Evolutionary conservation across 2,113 vertebrate genomes (phyloP), one percentile per base, ranked within the genome.

Genomic region (Pseudorectes ferrugineus): DNA sequence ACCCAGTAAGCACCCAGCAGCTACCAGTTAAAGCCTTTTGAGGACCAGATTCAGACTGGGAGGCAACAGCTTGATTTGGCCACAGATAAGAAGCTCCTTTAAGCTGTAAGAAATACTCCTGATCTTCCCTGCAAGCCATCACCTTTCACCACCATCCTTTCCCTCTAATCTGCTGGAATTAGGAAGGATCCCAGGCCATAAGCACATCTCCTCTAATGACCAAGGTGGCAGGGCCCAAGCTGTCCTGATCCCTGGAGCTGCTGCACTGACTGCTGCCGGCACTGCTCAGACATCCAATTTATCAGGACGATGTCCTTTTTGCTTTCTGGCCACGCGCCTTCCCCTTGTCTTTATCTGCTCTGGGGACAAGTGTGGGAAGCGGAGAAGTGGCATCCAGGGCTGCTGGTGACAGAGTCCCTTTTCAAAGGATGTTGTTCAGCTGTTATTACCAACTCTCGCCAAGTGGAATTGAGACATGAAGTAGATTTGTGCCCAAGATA

Each of bases 401-500:
- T 29, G 74, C 58, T 29, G 38, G 81, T 95, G 85, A 94, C 93
- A 88, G 91, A 92, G 88, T 54, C 88, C 93, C 91, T 92, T 96
- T 95, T 94, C 93, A 97, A 92, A 92, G 91, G 79, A 79, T 76
- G 72, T 89, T 92, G 92, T 89, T 89, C 70, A 4, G 42, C 79
- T 94, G 73, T 95, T 94, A 83, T 94, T 97, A 91, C 94, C 62
- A 55, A 83, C 80, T 78, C 95, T 87, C 13, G 2, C 90, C 59
- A 73, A 94, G 95, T 75, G 65, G 93, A 96, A 97, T 96, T 93
- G 96, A 96, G 92, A 97, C 96, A 91, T 89, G 95, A 95, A 97
- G 96, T 81, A 97, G 97, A 97, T 97, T 93, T 94, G 95, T 97
- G 96, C 91, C 92, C 76, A 51, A 96, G 97, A 97, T 97, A 97